Percentiles rank a stretch among this genome's conserved stretches.
Evolutionary conservation across 2,797 vertebrate genomes (phyloP).

Genomic region (Euthynnus affinis): DNA sequence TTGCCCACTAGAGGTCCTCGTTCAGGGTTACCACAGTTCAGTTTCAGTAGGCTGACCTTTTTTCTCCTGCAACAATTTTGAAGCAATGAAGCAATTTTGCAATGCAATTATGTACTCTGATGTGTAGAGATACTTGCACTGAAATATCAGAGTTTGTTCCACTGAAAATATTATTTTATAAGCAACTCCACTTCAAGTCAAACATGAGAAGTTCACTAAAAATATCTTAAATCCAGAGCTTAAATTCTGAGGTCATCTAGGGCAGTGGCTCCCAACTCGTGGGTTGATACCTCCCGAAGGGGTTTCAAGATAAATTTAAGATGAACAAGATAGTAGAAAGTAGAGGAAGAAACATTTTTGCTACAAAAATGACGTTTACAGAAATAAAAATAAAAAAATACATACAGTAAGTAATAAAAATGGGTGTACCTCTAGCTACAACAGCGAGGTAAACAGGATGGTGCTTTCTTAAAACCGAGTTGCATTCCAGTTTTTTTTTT

Average conservation of each 20-base stretch:
- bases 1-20: constrained; percentile 62
- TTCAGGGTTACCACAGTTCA: constrained; percentile 8
- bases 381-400: background rate
- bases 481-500: constrained; percentile 16
- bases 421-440: background rate
- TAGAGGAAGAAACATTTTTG: background rate
- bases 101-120: background rate
- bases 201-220: background rate
- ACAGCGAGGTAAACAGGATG: background rate
- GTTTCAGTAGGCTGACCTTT: background rate
- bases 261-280: too few species aligned
- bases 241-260: background rate
- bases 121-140: background rate
- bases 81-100: background rate
- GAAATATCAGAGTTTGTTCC: background rate
- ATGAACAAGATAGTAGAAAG: too few species aligned
- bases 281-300: too few species aligned
- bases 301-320: background rate
- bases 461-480: background rate
- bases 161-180: background rate
- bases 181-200: background rate
- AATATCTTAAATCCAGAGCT: too few species aligned
- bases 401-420: background rate
- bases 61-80: background rate
- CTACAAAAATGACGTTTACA: background rate